phyloP scores from a whole-genome alignment of 2,888 invertebrate species.

The Netelia inedita region DNA sequence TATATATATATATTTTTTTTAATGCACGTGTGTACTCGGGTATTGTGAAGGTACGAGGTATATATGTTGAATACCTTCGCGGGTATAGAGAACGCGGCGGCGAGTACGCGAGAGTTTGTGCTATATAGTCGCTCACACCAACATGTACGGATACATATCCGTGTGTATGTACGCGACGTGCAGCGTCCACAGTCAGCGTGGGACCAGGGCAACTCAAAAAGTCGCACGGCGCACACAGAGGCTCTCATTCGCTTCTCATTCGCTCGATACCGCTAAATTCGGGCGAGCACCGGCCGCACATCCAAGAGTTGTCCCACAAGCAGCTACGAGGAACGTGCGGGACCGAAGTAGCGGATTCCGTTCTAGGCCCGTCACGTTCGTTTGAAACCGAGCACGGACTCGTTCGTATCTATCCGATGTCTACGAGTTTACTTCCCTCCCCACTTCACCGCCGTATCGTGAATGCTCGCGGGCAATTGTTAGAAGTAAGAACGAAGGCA shows the following conservation, averaged over 20 bases:
- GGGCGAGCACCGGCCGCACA: background rate
- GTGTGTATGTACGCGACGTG: conserved; percentile 68
- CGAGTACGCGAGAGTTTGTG: conserved; percentile 36
- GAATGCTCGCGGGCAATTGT: conserved; percentile 22
- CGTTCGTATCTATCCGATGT: background rate
- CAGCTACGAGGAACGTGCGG: too few relatives aligned
- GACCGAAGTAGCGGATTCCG: background rate
- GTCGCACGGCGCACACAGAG: conserved; percentile 84
- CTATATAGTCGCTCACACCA: conserved; percentile 29
- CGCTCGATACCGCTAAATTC: conserved; percentile 29
- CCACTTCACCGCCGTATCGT: background rate
- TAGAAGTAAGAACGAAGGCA: conserved; percentile 60
- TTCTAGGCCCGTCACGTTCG: background rate
- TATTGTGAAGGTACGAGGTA: conserved; percentile 8
- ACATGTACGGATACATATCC: background rate
- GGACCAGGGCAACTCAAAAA: conserved; percentile 84
- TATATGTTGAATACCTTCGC: conserved; percentile 16
- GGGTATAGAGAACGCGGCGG: conserved; percentile 12
- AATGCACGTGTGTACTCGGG: conserved; percentile 3
- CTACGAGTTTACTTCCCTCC: background rate
- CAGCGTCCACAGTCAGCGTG: conserved; percentile 81
- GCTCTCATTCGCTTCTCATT: conserved; percentile 77
- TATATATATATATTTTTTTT: conserved; percentile 19
- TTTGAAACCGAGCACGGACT: background rate
- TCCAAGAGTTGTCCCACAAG: background rate